phyloP scores from a whole-genome alignment of 2,797 vertebrate genomes.

The Tolypeutes matacus region DNA sequence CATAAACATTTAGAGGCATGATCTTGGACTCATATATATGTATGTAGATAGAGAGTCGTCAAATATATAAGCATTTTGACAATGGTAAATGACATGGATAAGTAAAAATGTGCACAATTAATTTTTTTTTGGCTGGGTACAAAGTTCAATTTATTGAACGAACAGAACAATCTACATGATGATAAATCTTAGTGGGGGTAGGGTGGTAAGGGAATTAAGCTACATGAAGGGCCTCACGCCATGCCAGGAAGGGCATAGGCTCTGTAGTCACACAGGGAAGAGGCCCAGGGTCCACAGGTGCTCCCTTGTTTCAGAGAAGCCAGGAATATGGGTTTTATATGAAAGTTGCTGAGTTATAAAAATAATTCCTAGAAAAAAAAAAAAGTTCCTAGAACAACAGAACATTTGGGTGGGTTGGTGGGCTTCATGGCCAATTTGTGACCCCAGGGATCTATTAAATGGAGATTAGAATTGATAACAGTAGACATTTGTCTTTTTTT shows the following conservation, averaged over 20 bases:
- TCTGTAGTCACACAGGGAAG: background rate
- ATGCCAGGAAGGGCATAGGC: background rate
- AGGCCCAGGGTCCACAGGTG: background rate
- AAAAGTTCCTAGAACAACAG: background rate
- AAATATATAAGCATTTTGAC: background rate
- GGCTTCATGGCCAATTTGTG: background rate
- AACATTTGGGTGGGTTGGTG: background rate
- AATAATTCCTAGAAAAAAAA: background rate
- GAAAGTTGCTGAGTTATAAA: constrained; percentile 16
- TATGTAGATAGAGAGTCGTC: background rate
- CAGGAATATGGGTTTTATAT: background rate
- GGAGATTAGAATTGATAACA: background rate
- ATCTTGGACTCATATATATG: background rate
- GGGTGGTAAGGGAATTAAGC: background rate
- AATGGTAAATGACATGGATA: background rate
- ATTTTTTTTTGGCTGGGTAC: constrained; percentile 8
- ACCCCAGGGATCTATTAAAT: constrained; percentile 28
- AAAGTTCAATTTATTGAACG: background rate
- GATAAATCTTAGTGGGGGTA: background rate
- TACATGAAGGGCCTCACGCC: background rate
- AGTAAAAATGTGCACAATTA: background rate
- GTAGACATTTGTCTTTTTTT: background rate
- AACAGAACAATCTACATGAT: background rate
- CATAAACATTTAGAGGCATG: background rate
- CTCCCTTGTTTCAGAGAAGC: background rate